phyloP scores from a whole-genome alignment of 1,140 invertebrate genomes.

The Neuroterus valhalla region DNA sequence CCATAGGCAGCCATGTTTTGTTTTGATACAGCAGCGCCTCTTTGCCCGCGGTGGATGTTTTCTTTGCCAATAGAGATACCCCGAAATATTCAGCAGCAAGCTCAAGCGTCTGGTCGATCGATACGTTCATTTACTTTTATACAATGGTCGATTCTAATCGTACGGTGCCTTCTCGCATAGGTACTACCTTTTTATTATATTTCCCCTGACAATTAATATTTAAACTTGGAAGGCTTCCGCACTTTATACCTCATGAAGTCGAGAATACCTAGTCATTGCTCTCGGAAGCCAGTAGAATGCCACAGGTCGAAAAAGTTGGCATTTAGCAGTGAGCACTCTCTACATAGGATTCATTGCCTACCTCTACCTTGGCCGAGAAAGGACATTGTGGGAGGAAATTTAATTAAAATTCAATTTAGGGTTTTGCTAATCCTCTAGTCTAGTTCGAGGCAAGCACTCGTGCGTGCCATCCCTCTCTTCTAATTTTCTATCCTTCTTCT shows the following conservation, averaged over 20 bases:
- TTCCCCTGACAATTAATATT: too few relatives aligned
- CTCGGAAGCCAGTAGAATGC: slow-evolving; percentile 33
- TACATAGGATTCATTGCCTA: not conserved
- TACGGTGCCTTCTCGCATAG: too few relatives aligned
- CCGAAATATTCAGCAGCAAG: too few relatives aligned
- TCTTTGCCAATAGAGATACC: too few relatives aligned
- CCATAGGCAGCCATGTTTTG: too few relatives aligned
- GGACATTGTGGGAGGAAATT: slow-evolving; percentile 50
- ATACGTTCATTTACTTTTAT: too few relatives aligned
- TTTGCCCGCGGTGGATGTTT: too few relatives aligned
- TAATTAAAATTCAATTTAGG: slow-evolving; percentile 70
- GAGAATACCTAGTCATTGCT: not conserved
- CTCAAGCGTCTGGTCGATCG: too few relatives aligned
- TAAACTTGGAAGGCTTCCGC: too few relatives aligned
- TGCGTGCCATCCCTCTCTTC: slow-evolving; percentile 20
- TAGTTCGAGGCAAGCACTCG: slow-evolving; percentile 52
- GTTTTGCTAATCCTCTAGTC: slow-evolving; percentile 65
- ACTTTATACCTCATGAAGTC: not conserved
- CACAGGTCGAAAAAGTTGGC: slow-evolving; percentile 41
- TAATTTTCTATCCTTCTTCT: slow-evolving; percentile 20
- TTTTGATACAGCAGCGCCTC: too few relatives aligned
- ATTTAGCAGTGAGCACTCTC: slow-evolving; percentile 17
- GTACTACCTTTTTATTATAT: too few relatives aligned
- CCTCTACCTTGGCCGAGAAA: not conserved
- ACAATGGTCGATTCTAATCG: too few relatives aligned